Percentiles rank a stretch among this genome's conserved stretches.
These are phyloP conservation scores for Epinotia brunnichana DNA, from an alignment of 2,888 invertebrate genomes.

Conservation along the genomic window DNA sequence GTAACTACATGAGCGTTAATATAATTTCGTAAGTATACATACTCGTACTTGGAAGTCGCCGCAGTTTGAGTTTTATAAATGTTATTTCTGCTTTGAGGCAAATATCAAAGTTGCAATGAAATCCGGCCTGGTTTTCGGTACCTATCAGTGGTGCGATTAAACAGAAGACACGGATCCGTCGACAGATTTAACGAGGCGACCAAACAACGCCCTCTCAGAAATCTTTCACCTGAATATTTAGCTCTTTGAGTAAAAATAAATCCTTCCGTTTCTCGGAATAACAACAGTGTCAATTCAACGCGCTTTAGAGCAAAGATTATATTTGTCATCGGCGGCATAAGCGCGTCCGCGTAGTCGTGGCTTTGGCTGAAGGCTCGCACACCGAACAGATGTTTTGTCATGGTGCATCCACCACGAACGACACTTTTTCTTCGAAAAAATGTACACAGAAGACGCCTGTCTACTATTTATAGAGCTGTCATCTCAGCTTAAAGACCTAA, in stretches of 20 bases:
- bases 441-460: conserved; percentile 63
- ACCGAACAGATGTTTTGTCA: conserved; percentile 77
- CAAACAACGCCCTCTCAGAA: conserved; percentile 77
- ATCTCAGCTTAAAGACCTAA: conserved; percentile 79
- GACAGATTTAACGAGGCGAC: conserved; percentile 78
- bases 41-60: not conserved
- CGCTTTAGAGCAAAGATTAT: conserved; percentile 80
- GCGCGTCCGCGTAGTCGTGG: conserved; percentile 74
- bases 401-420: conserved; percentile 61
- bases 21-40: not conserved
- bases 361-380: conserved; percentile 62
- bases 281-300: conserved; percentile 80
- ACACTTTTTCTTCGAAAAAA: conserved; percentile 62
- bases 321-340: conserved; percentile 80
- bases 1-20: not conserved
- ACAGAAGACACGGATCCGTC: conserved; percentile 64
- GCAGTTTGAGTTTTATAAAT: conserved; percentile 58
- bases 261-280: conserved; percentile 79
- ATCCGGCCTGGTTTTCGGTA: conserved; percentile 74
- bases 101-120: conserved; percentile 73
- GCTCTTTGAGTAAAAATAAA: conserved; percentile 82
- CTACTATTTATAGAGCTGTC: conserved; percentile 79
- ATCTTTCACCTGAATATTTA: conserved; percentile 83
- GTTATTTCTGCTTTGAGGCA: conserved; percentile 75
- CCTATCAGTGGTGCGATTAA: conserved; percentile 81